Evolutionary conservation across 2,113 vertebrate genomes (phyloP).

Genomic region (Tragelaphus scriptus): DNA sequence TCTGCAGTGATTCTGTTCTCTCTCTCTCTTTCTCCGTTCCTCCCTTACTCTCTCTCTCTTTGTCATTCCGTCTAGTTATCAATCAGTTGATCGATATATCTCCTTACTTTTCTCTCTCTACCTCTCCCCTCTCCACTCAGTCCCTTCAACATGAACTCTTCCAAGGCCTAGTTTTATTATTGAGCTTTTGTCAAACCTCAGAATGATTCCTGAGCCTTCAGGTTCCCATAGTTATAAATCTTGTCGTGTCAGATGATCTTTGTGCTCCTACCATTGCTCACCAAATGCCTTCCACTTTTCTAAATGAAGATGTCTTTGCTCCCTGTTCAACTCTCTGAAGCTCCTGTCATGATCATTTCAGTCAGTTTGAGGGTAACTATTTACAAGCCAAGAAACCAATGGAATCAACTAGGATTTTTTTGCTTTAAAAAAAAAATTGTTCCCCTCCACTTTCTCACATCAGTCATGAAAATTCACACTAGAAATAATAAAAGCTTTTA

Average conservation of each 20-base stretch:
- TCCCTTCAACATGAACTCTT: background rate
- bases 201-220: background rate
- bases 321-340: background rate
- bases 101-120: no score
- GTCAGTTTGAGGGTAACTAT: constrained; percentile 16
- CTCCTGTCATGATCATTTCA: background rate
- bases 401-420: background rate
- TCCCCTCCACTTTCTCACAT: background rate
- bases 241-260: background rate
- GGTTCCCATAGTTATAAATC: constrained; percentile 22
- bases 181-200: background rate
- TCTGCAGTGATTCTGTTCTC: background rate
- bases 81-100: accelerated
- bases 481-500: background rate
- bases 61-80: background rate
- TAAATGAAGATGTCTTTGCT: constrained; percentile 19
- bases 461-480: background rate
- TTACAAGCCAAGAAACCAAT: constrained; percentile 19
- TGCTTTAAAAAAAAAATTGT: background rate
- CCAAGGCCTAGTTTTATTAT: background rate
- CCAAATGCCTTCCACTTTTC: background rate
- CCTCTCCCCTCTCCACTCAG: background rate
- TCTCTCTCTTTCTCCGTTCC: background rate
- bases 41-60: background rate
- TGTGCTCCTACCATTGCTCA: background rate